Percentiles rank a stretch among this genome's conserved stretches.
These are phyloP conservation scores for Fragariocoptes setiger DNA, from an alignment of 1,140 invertebrate genomes.

Conservation along the genomic window DNA sequence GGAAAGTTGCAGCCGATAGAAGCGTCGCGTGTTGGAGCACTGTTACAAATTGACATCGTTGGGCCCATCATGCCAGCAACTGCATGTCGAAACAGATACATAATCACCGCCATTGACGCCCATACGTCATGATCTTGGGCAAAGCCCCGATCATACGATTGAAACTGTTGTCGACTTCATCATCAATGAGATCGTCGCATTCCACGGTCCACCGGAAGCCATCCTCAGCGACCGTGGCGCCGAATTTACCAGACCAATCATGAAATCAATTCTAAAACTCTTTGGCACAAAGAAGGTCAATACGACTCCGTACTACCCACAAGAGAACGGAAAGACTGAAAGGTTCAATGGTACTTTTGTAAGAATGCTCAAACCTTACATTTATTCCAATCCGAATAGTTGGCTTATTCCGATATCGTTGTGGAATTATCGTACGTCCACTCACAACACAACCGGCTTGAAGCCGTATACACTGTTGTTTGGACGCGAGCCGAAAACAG, in stretches of 20 bases:
- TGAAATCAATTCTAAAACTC: background rate
- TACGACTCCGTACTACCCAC: background rate
- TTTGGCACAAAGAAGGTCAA: background rate
- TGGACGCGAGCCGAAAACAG: too few relatives aligned
- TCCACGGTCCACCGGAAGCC: background rate
- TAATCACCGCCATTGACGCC: background rate
- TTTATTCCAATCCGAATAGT: background rate
- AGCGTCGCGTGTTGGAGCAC: too few relatives aligned
- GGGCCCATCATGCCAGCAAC: background rate
- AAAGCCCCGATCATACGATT: background rate
- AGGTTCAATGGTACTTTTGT: background rate
- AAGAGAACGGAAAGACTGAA: background rate
- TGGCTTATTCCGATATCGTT: background rate
- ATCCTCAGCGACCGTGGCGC: background rate
- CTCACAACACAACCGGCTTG: background rate
- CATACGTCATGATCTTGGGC: background rate
- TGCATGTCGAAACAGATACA: background rate
- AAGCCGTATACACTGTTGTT: too few relatives aligned
- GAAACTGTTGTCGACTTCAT: background rate
- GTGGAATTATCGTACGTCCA: background rate
- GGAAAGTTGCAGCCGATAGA: too few relatives aligned
- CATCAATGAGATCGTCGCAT: background rate
- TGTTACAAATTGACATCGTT: too few relatives aligned
- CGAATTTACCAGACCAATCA: background rate
- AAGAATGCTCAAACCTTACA: background rate